phyloP scores from a whole-genome alignment of 2,113 vertebrate species.

The Holacanthus passer region DNA sequence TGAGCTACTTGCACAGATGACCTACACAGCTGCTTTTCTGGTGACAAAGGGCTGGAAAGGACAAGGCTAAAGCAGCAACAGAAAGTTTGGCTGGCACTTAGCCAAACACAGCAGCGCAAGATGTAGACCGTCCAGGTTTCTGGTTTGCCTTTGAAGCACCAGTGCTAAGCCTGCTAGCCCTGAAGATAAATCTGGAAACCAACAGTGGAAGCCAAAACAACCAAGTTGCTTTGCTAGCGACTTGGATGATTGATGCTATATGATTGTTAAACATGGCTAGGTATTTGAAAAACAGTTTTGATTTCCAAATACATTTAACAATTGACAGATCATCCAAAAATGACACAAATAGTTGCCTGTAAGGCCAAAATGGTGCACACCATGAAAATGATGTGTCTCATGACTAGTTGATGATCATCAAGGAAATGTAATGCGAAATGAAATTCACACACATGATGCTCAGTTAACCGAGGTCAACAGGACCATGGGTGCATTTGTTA shows the following conservation, averaged over 20 bases:
- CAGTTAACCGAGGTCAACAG: slow-evolving; percentile 15
- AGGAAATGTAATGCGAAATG: slow-evolving; percentile 7
- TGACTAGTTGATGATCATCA: slow-evolving; percentile 17
- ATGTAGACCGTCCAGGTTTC: background rate
- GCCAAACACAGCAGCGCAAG: background rate
- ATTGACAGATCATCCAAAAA: background rate
- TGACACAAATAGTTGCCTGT: background rate
- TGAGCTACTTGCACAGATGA: too few relatives aligned
- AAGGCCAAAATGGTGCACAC: slow-evolving; percentile 35
- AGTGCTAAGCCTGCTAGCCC: background rate
- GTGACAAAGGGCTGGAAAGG: too few relatives aligned
- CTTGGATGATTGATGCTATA: background rate
- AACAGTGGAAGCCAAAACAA: slow-evolving; percentile 3
- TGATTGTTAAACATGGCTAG: background rate
- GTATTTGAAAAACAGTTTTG: background rate
- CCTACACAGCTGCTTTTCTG: too few relatives aligned
- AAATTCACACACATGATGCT: slow-evolving; percentile 16
- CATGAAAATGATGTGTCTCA: slow-evolving; percentile 48
- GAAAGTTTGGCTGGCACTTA: background rate
- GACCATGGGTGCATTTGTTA: slow-evolving; percentile 23
- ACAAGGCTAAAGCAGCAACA: slow-evolving; percentile 8
- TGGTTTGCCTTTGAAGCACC: slow-evolving; percentile 11
- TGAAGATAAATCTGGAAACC: background rate
- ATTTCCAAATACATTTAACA: background rate
- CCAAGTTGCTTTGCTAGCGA: background rate